A percentile compares a stretch with the other conserved stretches of the same genome.
Conservation (phyloP, 2,113 vertebrate genomes). For the Hylia prasina region DNA sequence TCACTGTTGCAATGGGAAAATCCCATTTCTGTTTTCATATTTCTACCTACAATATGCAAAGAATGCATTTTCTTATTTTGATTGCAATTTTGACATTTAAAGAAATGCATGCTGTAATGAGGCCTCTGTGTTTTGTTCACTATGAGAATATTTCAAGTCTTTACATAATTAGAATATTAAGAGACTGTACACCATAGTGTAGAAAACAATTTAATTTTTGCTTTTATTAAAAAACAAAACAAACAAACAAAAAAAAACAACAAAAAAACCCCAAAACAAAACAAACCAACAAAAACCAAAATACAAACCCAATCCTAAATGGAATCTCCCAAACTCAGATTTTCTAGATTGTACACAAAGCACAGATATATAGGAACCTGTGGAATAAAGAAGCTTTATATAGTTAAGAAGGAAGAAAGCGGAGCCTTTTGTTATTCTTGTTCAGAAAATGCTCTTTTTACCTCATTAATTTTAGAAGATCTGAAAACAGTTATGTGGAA, state of each 20-base stretch:
- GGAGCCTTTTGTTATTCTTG: not conserved
- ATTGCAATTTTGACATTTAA: not conserved
- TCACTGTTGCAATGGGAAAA: not conserved
- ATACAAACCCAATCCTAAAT: not conserved
- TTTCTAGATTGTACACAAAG: not conserved
- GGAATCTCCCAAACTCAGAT: not conserved
- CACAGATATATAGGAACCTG: not conserved
- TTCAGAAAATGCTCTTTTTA: not conserved
- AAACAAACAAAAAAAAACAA: too few species aligned
- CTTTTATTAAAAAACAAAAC: not conserved
- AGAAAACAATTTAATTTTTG: not conserved
- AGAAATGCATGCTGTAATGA: not conserved
- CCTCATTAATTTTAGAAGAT: not conserved
- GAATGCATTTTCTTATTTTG: not conserved
- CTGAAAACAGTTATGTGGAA: not conserved
- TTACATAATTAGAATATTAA: constrained; percentile 2
- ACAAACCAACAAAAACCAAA: not conserved
- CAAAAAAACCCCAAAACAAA: not conserved
- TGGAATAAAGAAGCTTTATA: not conserved
- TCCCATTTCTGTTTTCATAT: not conserved
- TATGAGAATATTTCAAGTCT: not conserved
- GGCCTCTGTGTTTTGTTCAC: not conserved
- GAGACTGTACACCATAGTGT: not conserved
- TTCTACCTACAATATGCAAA: not conserved
- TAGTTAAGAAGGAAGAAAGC: not conserved